Base-by-base conservation (phyloP, 2,888 invertebrate species). In the Matsumyia berberina region DNA sequence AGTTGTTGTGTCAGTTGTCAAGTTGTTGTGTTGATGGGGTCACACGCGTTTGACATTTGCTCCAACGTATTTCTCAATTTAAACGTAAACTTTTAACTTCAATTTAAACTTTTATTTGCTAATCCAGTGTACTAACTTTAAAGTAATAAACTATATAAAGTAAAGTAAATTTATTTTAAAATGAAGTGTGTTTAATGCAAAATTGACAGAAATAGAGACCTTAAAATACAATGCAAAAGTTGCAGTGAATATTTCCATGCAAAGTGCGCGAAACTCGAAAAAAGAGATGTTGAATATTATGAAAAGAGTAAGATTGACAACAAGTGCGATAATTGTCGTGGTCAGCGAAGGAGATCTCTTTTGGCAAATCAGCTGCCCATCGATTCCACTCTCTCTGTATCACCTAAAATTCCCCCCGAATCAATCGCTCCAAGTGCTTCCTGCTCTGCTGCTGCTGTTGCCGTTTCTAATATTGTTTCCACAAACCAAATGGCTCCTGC, bases 221-320 rank as follows among this genome's bases (percentile, higher is more conserved):
- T 46, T 5, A 4, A 46, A 46, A 46, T 46, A 0, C 9, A 46
- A 46, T 46, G 46, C 46, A 8, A 19, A 17, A 46, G 9, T 46
- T 46, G 46, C 11, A 19, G 24, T 19, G 46, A 46, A 19, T 46
- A 19, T 11, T 24, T 11, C 19, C 19, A 46, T 19, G 46, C 46
- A 9, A 24, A 19, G 7, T 46, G 46, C 11, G 17, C 46, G 4
- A 19, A 19, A 11, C 11, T 46, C 19, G 17, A 19, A 46, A 46
- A n/a, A 11, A 46, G 24, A 5, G 44, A 44, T 44, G 44, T 44
- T 44, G 44, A 44, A 5, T 44, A 17, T 44, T 44, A 44, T 8
- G 44, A 46, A 46, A 46, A 46, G 19, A 44, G 44, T 15, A 44
- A 44, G 17, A 4, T 17, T 3, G 17, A 7, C 6, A 17, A 44